Evolutionary conservation across 2,113 vertebrate genomes (phyloP).

Genomic region (Anser cygnoides): DNA sequence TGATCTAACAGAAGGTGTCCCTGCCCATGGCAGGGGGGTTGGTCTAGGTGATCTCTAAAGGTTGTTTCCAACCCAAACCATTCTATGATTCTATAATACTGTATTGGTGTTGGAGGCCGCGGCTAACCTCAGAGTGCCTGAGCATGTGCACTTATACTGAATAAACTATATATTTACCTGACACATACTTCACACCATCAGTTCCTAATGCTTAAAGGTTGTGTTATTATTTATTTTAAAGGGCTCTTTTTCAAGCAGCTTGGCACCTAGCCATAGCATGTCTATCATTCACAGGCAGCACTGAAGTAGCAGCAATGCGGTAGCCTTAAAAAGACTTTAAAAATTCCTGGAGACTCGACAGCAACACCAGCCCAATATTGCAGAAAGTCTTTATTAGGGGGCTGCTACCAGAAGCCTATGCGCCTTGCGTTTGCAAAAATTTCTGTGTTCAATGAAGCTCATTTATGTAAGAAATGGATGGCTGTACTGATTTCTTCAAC

Average conservation of each 20-base stretch:
- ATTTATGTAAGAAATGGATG: neutral
- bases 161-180: neutral
- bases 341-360: neutral
- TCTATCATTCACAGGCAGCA: neutral
- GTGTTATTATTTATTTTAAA: neutral
- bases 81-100: neutral
- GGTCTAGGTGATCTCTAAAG: neutral
- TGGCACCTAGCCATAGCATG: neutral
- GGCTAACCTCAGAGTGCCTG: neutral
- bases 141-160: neutral
- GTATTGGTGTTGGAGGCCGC: neutral
- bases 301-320: neutral
- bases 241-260: neutral
- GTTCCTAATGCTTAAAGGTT: neutral
- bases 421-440: neutral
- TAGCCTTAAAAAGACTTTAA: neutral
- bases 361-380: rapidly evolving
- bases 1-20: too few relatives aligned
- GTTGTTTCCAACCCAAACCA: neutral
- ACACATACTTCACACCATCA: neutral
- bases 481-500: neutral
- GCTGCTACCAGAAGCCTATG: neutral
- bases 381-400: neutral
- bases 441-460: neutral
- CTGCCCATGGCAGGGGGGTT: neutral